Evolutionary conservation across 2,888 invertebrate genomes (phyloP), one percentile per base, ranked within the genome.

Genomic region (Lordiphosa andalusiaca): DNA sequence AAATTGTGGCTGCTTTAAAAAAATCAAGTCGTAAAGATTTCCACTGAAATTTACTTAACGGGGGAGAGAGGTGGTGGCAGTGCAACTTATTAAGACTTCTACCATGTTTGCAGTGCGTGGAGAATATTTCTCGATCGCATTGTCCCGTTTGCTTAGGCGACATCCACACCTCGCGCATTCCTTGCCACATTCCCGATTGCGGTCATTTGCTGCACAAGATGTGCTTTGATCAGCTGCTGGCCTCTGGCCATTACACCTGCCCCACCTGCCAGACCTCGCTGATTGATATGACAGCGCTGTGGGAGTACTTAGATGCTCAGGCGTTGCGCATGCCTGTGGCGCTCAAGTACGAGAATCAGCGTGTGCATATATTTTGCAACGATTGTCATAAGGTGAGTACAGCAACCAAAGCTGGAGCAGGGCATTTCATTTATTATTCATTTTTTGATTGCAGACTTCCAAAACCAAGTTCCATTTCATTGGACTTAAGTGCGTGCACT

Each of bases 61-160:
- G 23, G 6, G 23, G 23, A 23, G 23, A 0, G 6, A 5, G 23
- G 6, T 5, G 23, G 23, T 5, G 23, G 9, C 10, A 30, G 30
- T 33, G 37, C 23, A 35, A 5, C 23, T 38, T 19, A 42, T 33
- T 52, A 9, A 10, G 6, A n/a, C 37, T 25, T 23, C 10, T 30
- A 12, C 63, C 10, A 37, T 40, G 3, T 54, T 6, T 3, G 9
- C 90, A 96, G 96, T 97, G 96, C 85, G 95, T 97, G 6, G 96
- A 96, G 89, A 96, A 96, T 85, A 95, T 95, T 33, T 96, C 96
- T 10, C 93, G 95, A 6, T 93, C 95, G 5, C 95, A 96, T 90
- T 97, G 97, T 88, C 95, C 97, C 0, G 95, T 97, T 35, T 97
- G 97, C 84, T 90, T 96, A 65, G 96, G 97, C 72, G 95, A 96